Evolutionary conservation across 1,140 invertebrate genomes (phyloP).

Genomic region (Papilio glaucus): DNA sequence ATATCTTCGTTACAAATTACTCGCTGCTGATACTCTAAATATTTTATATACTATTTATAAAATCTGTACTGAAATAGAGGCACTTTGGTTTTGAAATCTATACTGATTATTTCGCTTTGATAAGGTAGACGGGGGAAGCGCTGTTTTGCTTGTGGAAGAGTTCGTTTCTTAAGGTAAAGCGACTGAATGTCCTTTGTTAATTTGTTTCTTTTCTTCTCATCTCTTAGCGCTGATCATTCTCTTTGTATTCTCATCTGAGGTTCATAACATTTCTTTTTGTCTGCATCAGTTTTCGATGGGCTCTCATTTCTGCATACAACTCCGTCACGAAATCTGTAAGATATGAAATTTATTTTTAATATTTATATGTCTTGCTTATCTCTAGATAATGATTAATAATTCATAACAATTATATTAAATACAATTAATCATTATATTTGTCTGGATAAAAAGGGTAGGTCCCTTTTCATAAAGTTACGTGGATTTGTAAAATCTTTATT

Average conservation of each 20-base stretch:
- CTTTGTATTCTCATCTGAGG: slow-evolving; percentile 28
- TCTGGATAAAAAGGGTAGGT: too few species aligned
- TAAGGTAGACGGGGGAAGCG: slow-evolving; percentile 39
- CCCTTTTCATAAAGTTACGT: too few species aligned
- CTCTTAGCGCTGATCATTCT: slow-evolving; percentile 53
- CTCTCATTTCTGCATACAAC: slow-evolving; percentile 20
- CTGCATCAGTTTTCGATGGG: slow-evolving; percentile 8
- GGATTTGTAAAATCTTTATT: too few species aligned
- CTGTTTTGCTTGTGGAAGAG: slow-evolving; percentile 38
- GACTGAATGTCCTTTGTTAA: slow-evolving; percentile 39
- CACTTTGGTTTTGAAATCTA: slow-evolving; percentile 35
- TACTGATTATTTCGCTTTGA: slow-evolving; percentile 29
- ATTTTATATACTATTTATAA: slow-evolving; percentile 28
- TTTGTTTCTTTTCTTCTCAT: slow-evolving; percentile 44
- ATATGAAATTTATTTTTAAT: background rate
- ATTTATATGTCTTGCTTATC: too few species aligned
- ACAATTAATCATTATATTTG: too few species aligned
- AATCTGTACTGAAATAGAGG: slow-evolving; percentile 39
- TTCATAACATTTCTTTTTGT: slow-evolving; percentile 15
- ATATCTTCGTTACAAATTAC: slow-evolving; percentile 40
- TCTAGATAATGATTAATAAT: too few species aligned
- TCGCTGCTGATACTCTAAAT: slow-evolving; percentile 25
- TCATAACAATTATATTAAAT: too few species aligned
- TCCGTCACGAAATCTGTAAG: slow-evolving; percentile 19
- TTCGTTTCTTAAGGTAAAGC: slow-evolving; percentile 42